Conservation (phyloP, 37 sponge, comb jelly and placozoan species). For the Oscarella lobularis region DNA sequence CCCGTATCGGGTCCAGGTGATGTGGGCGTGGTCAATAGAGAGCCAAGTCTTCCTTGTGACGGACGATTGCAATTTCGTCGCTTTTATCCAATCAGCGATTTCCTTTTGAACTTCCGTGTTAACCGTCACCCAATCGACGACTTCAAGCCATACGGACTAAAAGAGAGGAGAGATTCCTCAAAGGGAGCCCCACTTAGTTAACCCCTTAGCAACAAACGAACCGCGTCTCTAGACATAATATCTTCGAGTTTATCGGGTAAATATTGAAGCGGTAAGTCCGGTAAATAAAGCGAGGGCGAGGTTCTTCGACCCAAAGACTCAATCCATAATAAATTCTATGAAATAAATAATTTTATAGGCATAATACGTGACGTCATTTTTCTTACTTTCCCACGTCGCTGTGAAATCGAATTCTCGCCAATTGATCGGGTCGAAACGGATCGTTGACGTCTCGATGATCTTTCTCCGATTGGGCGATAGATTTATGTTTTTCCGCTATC, state of each 20-base stretch:
- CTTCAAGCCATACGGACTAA: background rate
- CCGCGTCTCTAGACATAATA: background rate
- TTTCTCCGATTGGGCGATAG: background rate
- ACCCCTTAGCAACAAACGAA: background rate
- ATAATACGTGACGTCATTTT: too few species aligned
- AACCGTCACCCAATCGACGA: background rate
- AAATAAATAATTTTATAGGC: too few species aligned
- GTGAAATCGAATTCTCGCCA: too few species aligned
- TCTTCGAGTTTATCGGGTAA: background rate
- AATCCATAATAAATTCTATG: background rate
- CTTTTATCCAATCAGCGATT: background rate
- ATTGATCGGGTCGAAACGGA: too few species aligned
- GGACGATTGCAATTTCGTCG: background rate
- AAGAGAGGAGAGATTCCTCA: background rate
- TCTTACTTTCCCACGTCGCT: too few species aligned
- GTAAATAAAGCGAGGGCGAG: background rate
- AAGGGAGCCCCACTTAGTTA: background rate
- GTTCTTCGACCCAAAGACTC: constrained; percentile 1
- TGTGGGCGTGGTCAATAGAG: too few species aligned
- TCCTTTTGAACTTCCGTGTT: background rate
- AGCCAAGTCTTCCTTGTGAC: too few species aligned
- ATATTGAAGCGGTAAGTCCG: background rate
- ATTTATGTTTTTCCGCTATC: background rate
- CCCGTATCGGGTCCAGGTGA: too few species aligned
- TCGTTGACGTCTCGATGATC: too few species aligned